These are phyloP conservation scores for Odontocolon sp. DNA, from an alignment of 2,888 invertebrate species.

Conservation along the genomic window DNA sequence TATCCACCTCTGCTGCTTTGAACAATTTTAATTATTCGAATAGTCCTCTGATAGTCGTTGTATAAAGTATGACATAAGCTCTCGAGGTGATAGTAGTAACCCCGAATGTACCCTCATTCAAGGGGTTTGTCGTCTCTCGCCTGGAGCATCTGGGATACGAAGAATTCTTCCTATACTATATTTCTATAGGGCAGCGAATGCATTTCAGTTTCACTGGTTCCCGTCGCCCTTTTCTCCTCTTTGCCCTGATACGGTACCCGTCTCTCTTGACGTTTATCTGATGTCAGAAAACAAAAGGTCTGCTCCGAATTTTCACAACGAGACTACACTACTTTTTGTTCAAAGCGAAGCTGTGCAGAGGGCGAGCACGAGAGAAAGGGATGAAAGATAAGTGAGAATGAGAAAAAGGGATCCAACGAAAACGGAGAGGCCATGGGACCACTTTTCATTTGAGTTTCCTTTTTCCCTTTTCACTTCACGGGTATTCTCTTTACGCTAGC, in stretches of 20 bases:
- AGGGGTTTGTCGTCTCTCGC: constrained; percentile 7
- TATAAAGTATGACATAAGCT: not conserved
- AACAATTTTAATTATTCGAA: constrained; percentile 26
- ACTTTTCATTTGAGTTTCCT: constrained; percentile 32
- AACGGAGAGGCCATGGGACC: constrained; percentile 20
- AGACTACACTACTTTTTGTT: not conserved
- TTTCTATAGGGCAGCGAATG: constrained; percentile 2
- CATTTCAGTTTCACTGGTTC: constrained; percentile 19
- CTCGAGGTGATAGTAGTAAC: not conserved
- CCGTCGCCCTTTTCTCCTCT: constrained; percentile 1
- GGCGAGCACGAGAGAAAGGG: constrained; percentile 45
- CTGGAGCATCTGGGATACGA: constrained; percentile 4
- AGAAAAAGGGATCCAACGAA: constrained; percentile 12
- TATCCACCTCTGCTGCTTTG: not conserved
- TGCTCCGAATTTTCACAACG: constrained; percentile 32
- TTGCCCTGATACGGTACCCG: not conserved
- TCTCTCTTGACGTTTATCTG: constrained; percentile 40
- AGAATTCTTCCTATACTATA: not conserved
- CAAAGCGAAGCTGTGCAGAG: constrained; percentile 49
- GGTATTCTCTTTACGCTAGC: constrained; percentile 11
- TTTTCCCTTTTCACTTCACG: not conserved
- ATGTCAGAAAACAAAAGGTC: constrained; percentile 52
- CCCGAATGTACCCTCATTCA: not conserved
- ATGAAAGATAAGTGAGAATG: constrained; percentile 26
- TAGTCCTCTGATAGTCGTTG: constrained; percentile 22